Percentiles rank a stretch among this genome's conserved stretches.
Evolutionary conservation across 2,888 invertebrate genomes (phyloP).

Genomic region (Pristionchus fissidentatus): DNA sequence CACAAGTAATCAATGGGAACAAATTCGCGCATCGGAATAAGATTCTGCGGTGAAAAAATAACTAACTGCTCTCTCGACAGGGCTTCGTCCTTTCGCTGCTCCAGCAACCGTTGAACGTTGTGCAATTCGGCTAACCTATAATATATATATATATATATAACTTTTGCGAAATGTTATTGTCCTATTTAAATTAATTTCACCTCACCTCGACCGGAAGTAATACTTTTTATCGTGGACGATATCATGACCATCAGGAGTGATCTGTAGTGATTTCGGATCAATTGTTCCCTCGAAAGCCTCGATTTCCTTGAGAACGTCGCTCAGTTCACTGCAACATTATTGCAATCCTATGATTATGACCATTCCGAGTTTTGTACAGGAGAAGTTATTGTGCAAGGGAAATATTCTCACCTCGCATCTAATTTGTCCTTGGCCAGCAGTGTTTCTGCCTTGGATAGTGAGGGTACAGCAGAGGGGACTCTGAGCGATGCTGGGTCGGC

Average conservation of each 20-base stretch:
- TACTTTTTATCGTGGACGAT: constrained; percentile 41
- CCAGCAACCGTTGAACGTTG: constrained; percentile 26
- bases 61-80: constrained; percentile 40
- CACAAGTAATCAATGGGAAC: background rate
- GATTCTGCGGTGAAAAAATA: background rate
- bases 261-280: background rate
- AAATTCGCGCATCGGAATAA: background rate
- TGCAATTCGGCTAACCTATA: constrained; percentile 36
- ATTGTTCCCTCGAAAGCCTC: constrained; percentile 30
- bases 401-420: background rate
- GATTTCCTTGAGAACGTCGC: constrained; percentile 35
- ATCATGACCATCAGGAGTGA: constrained; percentile 10
- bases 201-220: constrained; percentile 44
- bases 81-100: constrained; percentile 41
- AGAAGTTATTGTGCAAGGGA: background rate
- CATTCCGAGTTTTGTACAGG: background rate
- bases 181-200: background rate
- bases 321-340: background rate
- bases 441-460: background rate
- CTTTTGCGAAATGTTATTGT: background rate
- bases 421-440: constrained; percentile 10
- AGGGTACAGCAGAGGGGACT: background rate
- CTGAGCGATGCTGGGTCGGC: background rate
- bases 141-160: background rate
- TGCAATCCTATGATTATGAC: background rate